Evolutionary conservation across 2,113 vertebrate species (phyloP), one percentile per base, ranked within the genome.

Genomic region (Castor canadensis): DNA sequence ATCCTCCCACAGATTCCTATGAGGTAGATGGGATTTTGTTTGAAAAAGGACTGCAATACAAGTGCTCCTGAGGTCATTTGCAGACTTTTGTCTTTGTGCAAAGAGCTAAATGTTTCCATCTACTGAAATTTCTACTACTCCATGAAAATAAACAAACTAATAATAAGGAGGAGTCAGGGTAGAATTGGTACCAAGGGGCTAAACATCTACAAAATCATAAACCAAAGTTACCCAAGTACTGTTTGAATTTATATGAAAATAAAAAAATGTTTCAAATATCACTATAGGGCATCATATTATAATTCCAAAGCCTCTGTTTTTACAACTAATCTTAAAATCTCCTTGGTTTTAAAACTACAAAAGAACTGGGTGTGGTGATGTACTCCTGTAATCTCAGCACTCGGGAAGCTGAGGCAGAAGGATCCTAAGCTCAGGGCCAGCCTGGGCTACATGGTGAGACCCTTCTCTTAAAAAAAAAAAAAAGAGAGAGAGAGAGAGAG

Each of bases 181-280:
- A 47, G 45, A 87, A 80, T 9, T 43, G 79, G 43, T 40, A 87
- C 13, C 17, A 15, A 71, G 40, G 7, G n/a, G 30, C 19, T 87
- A 90, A 84, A 43, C 15, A 77, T 12, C 58, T 67, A 92, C 6
- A 58, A 47, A 90, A 91, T 91, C 17, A 96, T 60, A 64, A 67
- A 87, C 43, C 40, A 28, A 49, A 62, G 3, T 62, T 64, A 82
- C 16, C 19, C 54, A 77, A 85, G 75, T 81, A 10, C 13, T 38
- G 15, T 40, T 26, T 49, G 77, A 92, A 77, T 38, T 71, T 64
- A 28, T 30, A 82, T 64, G 30, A 94, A 96, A 90, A 38, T 32
- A 76, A 69, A 96, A 90, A 92, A 64, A 90, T 32, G 16, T 26
- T 66, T 77, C 80, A n/a, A 75, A 30, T 22, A n/a, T 72, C 64